Evolutionary conservation across 2,113 vertebrate genomes (phyloP).

Genomic region (Corydoras sp.): DNA sequence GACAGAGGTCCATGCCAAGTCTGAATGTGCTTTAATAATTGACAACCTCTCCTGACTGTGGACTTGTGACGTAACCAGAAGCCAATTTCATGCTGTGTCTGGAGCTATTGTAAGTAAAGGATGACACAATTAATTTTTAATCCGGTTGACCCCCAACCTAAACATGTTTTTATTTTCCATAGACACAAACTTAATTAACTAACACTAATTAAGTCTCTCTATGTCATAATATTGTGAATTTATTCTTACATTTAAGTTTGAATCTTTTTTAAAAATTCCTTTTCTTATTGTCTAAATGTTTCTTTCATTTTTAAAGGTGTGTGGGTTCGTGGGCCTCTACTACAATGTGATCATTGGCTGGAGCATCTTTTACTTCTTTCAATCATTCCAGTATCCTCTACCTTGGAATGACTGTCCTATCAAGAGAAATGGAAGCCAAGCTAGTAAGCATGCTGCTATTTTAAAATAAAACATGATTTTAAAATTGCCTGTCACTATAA

Average conservation of each 20-base stretch:
- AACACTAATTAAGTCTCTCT: too few species aligned
- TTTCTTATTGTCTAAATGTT: background rate
- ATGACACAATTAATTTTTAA: background rate
- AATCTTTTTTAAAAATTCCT: background rate
- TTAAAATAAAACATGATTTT: background rate
- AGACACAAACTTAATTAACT: too few species aligned
- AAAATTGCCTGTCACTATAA: too few species aligned
- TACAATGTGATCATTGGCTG: constrained; percentile 98
- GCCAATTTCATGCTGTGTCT: constrained; percentile 6
- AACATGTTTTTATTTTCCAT: too few species aligned
- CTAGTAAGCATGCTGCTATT: constrained; percentile 66
- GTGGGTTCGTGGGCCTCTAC: constrained; percentile 92
- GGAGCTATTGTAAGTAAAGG: background rate
- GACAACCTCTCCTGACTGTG: constrained; percentile 46
- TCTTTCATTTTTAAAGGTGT: constrained; percentile 69
- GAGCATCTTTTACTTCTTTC: constrained; percentile 98
- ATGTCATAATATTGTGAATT: too few species aligned
- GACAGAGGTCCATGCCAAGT: constrained; percentile 48
- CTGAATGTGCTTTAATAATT: constrained; percentile 70
- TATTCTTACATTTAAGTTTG: too few species aligned
- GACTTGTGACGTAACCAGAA: constrained; percentile 35
- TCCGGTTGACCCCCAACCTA: too few species aligned
- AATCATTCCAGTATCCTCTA: constrained; percentile 95
- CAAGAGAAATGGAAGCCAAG: constrained; percentile 73
- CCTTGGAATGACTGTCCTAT: constrained; percentile 94